Evolutionary conservation across 1,140 invertebrate species (phyloP).

Genomic region (Melipona quadrifasciata): DNA sequence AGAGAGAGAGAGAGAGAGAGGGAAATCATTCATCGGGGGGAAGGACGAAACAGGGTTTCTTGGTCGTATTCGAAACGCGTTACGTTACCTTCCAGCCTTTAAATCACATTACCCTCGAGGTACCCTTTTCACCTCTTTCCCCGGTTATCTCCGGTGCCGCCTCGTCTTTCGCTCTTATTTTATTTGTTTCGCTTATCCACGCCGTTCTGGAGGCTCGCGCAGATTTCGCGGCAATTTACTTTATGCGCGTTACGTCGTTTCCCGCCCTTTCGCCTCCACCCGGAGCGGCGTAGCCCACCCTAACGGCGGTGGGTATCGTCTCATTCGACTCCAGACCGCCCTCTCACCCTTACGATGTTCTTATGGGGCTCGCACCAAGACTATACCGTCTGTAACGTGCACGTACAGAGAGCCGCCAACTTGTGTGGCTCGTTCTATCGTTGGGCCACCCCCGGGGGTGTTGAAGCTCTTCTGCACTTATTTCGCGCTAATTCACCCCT

Average conservation of each 20-base stretch:
- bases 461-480: slow-evolving; percentile 71
- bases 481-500: slow-evolving; percentile 80
- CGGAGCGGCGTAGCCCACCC: slow-evolving; percentile 37
- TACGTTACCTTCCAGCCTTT: slow-evolving; percentile 28
- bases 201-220: slow-evolving; percentile 56
- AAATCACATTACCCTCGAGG: slow-evolving; percentile 63
- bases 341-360: slow-evolving; percentile 59
- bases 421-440: slow-evolving; percentile 56
- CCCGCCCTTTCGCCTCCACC: slow-evolving; percentile 69
- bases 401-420: neutral
- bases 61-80: slow-evolving; percentile 11
- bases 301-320: slow-evolving; percentile 58
- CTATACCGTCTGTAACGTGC: neutral
- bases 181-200: slow-evolving; percentile 75
- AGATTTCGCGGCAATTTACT: slow-evolving; percentile 80
- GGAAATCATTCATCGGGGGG: neutral
- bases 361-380: slow-evolving; percentile 50
- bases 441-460: slow-evolving; percentile 47
- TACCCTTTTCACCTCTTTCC: slow-evolving; percentile 57
- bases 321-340: slow-evolving; percentile 53
- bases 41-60: neutral
- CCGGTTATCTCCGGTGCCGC: slow-evolving; percentile 54
- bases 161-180: slow-evolving; percentile 65
- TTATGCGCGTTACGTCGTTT: slow-evolving; percentile 77
- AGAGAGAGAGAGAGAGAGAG: too few species aligned